Evolutionary conservation across 2,113 vertebrate genomes (phyloP), one percentile per base, ranked within the genome.

Genomic region (Peromyscus leucopus): DNA sequence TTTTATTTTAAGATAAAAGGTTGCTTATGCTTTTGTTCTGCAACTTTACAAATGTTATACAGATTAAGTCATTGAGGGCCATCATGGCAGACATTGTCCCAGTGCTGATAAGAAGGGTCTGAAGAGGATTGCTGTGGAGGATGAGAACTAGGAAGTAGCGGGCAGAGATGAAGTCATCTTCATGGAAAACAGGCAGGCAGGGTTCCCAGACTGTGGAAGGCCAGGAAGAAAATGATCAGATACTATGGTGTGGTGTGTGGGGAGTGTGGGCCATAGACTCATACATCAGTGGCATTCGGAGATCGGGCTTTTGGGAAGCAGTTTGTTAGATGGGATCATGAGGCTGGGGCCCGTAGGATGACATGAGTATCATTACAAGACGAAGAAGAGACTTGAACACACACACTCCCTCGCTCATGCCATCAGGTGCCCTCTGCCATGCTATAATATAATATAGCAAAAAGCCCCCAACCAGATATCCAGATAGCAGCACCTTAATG

Each of bases 1-100:
- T 42, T 80, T 84, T 74, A 76, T 91, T 95, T 92, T 46, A 93
- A 84, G 17, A 22, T 72, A 48, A 92, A 93, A 76, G 13, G 61
- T 65, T 78, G 33, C n/a, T 87, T 78, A 28, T 7, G 61, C 48
- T 97, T 94, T 90, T 92, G 26, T 75, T 48, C 16, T 57, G 4
- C 55, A 94, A 91, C 48, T 89, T 94, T 89, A 36, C 61, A 36
- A 80, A 89, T 51, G 39, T 67, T 76, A 36, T 51, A 63, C 6
- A n/a, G 85, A 16, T 42, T 16, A 89, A 48, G 72, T 78, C 7
- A 61, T 36, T 75, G n/a, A 88, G 89, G 85, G 59, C 33, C 16
- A 15, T 9, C 28, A 2, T 46, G 51, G 21, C 36, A 42, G 19
- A 1, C 4, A 3, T n/a, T 46, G 33, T 33, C 75, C 46, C 46